Conservation (phyloP, 2,888 invertebrate species). For the Coecobrya sp. region DNA sequence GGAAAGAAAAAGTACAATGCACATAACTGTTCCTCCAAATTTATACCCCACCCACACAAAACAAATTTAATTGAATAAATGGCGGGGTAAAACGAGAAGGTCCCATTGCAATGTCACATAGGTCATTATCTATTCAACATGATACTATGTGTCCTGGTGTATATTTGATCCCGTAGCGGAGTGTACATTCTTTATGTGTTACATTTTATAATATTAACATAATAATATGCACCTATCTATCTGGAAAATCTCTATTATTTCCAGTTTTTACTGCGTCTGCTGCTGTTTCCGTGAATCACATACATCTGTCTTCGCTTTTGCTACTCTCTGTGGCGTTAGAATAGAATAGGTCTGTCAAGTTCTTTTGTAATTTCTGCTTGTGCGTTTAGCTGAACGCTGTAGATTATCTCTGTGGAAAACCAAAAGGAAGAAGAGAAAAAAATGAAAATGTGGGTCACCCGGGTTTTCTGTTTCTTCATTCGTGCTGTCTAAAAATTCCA, state of each 20-base stretch:
- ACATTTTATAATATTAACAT: not conserved
- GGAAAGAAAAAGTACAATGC: not conserved
- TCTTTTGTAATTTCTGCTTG: conserved; percentile 6
- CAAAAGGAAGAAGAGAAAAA: conserved; percentile 1
- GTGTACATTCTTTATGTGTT: not conserved
- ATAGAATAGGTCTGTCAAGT: conserved; percentile 46
- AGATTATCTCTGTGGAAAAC: conserved; percentile 46
- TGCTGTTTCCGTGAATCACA: not conserved
- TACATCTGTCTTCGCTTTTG: conserved; percentile 28
- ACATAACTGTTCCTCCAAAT: not conserved
- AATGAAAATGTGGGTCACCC: conserved; percentile 74
- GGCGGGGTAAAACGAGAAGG: conserved; percentile 30
- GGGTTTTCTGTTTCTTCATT: conserved; percentile 71
- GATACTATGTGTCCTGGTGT: conserved; percentile 35
- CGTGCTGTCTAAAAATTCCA: conserved; percentile 58
- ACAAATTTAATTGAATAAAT: conserved; percentile 76
- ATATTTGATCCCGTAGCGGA: not conserved
- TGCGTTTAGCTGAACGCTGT: conserved; percentile 20
- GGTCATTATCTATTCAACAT: conserved; percentile 76
- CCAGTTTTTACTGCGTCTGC: not conserved
- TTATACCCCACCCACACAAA: conserved; percentile 26
- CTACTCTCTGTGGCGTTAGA: not conserved
- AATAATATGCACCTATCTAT: conserved; percentile 2
- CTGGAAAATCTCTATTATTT: conserved; percentile 36
- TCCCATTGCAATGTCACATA: conserved; percentile 77